Conservation (phyloP, 2,113 vertebrate species). For the Chloroceryle aenea region DNA sequence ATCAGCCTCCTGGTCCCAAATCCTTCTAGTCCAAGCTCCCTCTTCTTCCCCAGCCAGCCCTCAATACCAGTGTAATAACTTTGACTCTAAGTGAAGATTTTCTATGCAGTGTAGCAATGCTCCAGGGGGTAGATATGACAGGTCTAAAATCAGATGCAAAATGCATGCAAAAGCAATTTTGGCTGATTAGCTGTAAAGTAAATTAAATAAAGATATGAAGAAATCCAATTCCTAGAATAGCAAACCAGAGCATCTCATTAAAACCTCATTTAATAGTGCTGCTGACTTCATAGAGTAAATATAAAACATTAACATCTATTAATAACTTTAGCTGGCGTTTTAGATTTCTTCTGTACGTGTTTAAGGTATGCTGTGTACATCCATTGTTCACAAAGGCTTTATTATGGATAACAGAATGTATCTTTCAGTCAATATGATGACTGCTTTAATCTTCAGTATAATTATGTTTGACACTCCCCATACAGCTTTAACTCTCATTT, state of each 20-base stretch:
- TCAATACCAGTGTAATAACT: background rate
- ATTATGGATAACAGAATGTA: background rate
- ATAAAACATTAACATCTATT: background rate
- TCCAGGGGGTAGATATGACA: background rate
- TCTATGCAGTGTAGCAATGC: rapidly evolving
- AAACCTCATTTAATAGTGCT: background rate
- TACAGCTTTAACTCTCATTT: background rate
- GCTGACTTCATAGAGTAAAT: background rate
- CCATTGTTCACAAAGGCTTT: background rate
- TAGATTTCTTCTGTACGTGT: background rate
- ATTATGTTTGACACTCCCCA: background rate
- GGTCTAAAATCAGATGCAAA: background rate
- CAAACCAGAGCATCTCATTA: background rate
- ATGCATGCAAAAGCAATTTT: background rate
- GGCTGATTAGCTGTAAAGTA: background rate
- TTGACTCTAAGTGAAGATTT: background rate
- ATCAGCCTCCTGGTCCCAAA: background rate
- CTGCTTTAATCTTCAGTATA: constrained; percentile 14
- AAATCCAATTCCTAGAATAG: constrained; percentile 6
- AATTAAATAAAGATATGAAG: background rate
- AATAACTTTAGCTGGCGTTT: background rate
- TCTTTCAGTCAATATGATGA: background rate
- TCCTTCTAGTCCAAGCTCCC: background rate
- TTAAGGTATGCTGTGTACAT: background rate
- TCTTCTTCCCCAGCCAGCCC: background rate